Evolutionary conservation across 1,140 invertebrate species (phyloP).

Genomic region (Lepidurus arcticus): DNA sequence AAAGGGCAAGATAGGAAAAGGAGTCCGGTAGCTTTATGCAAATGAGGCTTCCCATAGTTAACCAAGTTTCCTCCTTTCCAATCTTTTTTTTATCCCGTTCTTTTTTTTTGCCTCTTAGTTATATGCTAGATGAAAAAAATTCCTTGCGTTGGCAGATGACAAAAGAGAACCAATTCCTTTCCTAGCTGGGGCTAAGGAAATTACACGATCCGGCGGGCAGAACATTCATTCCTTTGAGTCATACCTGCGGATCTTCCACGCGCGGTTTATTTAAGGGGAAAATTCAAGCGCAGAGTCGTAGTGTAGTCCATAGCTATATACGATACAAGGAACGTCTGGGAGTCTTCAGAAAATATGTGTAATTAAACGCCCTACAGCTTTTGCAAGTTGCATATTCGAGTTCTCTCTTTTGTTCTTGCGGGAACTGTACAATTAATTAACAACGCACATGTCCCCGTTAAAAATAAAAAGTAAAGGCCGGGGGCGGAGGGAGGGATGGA

Average conservation of each 20-base stretch:
- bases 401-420: no score
- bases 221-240: constrained; percentile 11
- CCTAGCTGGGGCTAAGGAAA: constrained; percentile 10
- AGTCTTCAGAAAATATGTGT: no score
- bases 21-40: background rate
- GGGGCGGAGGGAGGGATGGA: no score
- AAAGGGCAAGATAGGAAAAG: background rate
- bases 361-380: no score
- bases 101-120: background rate
- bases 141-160: constrained; percentile 6
- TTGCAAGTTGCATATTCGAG: no score
- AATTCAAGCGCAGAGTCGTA: background rate
- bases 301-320: no score
- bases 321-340: no score
- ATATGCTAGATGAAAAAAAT: background rate
- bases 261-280: background rate
- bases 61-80: constrained; percentile 1
- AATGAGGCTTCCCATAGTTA: constrained; percentile 2
- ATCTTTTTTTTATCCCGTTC: background rate
- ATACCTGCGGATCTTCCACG: background rate
- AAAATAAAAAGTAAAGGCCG: no score
- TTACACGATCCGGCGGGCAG: constrained; percentile 4
- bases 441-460: no score
- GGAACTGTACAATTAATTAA: no score
- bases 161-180: constrained; percentile 14